These are phyloP conservation scores for Sesia apiformis DNA, from an alignment of 2,888 invertebrate species.

Conservation along the genomic window DNA sequence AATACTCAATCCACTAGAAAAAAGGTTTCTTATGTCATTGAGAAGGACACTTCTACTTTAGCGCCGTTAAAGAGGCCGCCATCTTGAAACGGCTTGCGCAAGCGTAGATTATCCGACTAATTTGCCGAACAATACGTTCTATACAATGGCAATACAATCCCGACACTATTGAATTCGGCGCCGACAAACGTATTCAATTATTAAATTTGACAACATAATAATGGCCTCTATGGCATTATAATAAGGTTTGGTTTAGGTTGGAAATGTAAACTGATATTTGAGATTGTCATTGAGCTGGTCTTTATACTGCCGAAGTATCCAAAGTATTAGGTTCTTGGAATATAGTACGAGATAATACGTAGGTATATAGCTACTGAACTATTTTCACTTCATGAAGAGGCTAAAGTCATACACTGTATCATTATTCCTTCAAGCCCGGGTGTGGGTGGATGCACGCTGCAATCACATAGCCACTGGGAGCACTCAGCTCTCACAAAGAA, in stretches of 20 bases:
- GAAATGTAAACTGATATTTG: slow-evolving; percentile 19
- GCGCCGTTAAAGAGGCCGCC: slow-evolving; percentile 11
- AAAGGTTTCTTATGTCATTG: too few species aligned
- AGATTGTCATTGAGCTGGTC: slow-evolving; percentile 36
- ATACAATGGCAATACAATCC: not conserved
- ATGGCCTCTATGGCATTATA: not conserved
- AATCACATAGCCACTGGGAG: too few species aligned
- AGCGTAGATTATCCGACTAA: slow-evolving; percentile 46
- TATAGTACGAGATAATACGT: not conserved
- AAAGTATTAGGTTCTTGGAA: slow-evolving; percentile 25
- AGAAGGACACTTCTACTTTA: too few species aligned
- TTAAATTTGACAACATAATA: not conserved
- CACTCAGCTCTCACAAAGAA: too few species aligned
- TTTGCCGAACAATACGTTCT: slow-evolving; percentile 16
- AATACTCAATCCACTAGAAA: too few species aligned
- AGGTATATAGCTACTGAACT: too few species aligned
- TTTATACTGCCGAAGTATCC: slow-evolving; percentile 8
- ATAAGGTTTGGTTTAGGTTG: not conserved
- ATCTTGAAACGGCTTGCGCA: slow-evolving; percentile 35
- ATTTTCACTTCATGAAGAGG: too few species aligned
- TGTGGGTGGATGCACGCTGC: too few species aligned
- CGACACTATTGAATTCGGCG: slow-evolving; percentile 37
- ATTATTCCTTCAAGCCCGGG: too few species aligned
- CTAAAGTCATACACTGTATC: too few species aligned
- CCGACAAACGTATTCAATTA: slow-evolving; percentile 16